These are phyloP conservation scores for Carlito syrichta DNA, from an alignment of 2,113 vertebrate genomes.

Conservation along the genomic window DNA sequence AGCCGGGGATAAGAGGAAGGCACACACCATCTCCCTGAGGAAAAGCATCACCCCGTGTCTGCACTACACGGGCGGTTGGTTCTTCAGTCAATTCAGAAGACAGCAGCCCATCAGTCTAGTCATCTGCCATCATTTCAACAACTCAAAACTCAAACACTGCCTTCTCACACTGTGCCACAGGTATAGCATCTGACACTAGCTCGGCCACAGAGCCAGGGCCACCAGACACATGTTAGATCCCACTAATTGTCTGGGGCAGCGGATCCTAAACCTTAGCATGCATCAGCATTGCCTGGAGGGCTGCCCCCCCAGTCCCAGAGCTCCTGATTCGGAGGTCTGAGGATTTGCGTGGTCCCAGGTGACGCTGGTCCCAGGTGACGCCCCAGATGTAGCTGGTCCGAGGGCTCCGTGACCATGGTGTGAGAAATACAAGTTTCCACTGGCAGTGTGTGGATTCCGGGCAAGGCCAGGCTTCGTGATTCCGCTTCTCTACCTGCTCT, in stretches of 20 bases:
- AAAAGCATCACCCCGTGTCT: neutral
- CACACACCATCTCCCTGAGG: no score
- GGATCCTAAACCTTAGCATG: rapidly evolving
- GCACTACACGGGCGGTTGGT: rapidly evolving
- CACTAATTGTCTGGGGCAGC: no score
- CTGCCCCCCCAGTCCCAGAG: rapidly evolving
- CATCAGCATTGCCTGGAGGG: no score
- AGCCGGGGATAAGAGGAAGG: neutral
- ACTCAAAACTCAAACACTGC: neutral
- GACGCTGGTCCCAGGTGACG: rapidly evolving
- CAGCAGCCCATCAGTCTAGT: neutral
- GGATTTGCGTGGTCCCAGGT: neutral
- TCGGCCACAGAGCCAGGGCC: no score
- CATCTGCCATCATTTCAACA: neutral
- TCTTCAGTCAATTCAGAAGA: neutral
- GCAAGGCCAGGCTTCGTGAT: rapidly evolving
- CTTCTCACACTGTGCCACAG: neutral
- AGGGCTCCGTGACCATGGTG: no score
- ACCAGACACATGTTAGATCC: rapidly evolving
- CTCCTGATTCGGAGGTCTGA: neutral
- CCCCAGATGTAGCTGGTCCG: rapidly evolving
- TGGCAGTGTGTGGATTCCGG: neutral
- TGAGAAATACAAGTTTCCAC: neutral
- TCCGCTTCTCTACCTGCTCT: neutral
- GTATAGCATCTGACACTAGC: rapidly evolving